Conservation (phyloP, 2,888 invertebrate species). For the Tetranychus piercei region DNA sequence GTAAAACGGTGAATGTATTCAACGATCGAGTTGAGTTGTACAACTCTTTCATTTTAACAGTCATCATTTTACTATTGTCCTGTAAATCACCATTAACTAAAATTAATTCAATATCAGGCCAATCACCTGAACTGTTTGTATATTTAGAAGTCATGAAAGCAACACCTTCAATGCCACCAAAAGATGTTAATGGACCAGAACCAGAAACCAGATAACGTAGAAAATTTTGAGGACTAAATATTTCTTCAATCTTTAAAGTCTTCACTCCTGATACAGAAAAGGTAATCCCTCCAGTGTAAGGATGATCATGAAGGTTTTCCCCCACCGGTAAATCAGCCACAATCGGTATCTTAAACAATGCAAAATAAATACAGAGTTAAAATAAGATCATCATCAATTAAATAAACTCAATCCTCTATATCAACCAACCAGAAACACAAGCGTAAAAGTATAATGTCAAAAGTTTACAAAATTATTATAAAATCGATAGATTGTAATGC, state of each 20-base stretch:
- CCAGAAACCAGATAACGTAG: constrained; percentile 6
- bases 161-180: constrained; percentile 36
- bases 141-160: constrained; percentile 8
- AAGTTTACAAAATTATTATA: too few species aligned
- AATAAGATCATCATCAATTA: neutral
- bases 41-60: neutral
- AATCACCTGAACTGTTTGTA: constrained; percentile 46
- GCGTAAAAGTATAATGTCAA: too few species aligned
- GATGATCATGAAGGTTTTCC: constrained; percentile 13
- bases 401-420: too few species aligned
- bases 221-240: constrained; percentile 14
- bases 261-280: constrained; percentile 13
- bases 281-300: constrained; percentile 16
- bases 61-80: constrained; percentile 41
- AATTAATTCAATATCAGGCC: constrained; percentile 40
- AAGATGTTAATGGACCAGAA: constrained; percentile 12
- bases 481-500: too few species aligned
- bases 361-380: neutral
- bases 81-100: constrained; percentile 5
- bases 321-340: constrained; percentile 25
- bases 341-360: constrained; percentile 30
- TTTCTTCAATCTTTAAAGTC: neutral
- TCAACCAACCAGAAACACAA: too few species aligned
- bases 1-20: constrained; percentile 7
- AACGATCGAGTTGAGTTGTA: neutral